phyloP scores from a whole-genome alignment of 2,888 invertebrate species.

The Cerastoderma edule region DNA sequence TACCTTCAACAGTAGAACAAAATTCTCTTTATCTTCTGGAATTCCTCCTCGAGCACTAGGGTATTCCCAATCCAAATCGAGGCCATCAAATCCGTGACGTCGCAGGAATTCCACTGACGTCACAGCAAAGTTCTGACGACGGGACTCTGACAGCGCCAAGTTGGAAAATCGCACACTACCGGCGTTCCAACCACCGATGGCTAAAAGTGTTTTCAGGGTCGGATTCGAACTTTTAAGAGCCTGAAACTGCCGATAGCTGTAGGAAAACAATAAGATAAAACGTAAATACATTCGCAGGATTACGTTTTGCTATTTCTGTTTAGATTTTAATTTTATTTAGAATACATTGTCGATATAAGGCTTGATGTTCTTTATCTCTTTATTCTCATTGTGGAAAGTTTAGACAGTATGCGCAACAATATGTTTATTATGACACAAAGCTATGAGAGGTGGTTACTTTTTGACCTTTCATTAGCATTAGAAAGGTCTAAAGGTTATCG shows the following conservation, averaged over 20 bases:
- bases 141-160: constrained; percentile 61
- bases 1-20: constrained; percentile 69
- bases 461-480: too few relatives aligned
- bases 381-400: neutral
- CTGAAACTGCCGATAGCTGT: constrained; percentile 71
- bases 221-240: constrained; percentile 71
- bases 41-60: constrained; percentile 75
- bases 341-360: neutral
- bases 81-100: constrained; percentile 73
- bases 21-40: constrained; percentile 70
- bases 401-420: neutral
- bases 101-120: constrained; percentile 68
- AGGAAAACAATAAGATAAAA: neutral
- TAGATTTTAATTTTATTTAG: neutral
- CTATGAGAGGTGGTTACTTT: too few relatives aligned
- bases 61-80: constrained; percentile 81
- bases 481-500: too few relatives aligned
- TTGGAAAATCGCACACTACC: constrained; percentile 71
- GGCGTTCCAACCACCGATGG: constrained; percentile 80
- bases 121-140: constrained; percentile 65
- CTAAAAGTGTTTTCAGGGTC: constrained; percentile 73
- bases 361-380: neutral
- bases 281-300: neutral
- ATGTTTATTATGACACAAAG: neutral
- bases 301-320: neutral